These are phyloP conservation scores for Clarias gariepinus DNA, from an alignment of 2,113 vertebrate species.

Conservation along the genomic window DNA sequence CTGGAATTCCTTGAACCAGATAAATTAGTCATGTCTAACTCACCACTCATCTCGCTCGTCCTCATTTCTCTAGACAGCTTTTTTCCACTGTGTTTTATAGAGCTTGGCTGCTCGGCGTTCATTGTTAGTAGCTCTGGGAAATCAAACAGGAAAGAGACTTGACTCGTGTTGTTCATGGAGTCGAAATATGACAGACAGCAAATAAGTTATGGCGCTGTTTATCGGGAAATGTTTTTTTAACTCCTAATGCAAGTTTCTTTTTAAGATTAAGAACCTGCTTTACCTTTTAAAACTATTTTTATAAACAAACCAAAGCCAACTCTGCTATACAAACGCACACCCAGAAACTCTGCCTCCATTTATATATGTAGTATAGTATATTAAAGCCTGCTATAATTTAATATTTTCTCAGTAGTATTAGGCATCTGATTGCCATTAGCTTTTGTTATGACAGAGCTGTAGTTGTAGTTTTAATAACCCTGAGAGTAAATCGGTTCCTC, in stretches of 20 bases:
- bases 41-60: conserved; percentile 2
- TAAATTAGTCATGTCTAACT: conserved; percentile 43
- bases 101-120: conserved; percentile 38
- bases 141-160: conserved; percentile 23
- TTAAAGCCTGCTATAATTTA: conserved; percentile 32
- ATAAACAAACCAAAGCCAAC: not conserved
- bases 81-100: conserved; percentile 37
- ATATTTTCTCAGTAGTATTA: conserved; percentile 24
- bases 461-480: conserved; percentile 44
- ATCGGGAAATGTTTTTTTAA: not conserved
- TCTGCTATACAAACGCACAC: not conserved
- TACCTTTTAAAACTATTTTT: not conserved
- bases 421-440: conserved; percentile 51
- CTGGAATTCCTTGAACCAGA: conserved; percentile 31
- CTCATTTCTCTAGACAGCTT: not conserved
- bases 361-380: conserved; percentile 22
- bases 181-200: not conserved
- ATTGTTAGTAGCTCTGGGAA: conserved; percentile 36
- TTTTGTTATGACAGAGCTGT: conserved; percentile 11
- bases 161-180: conserved; percentile 14
- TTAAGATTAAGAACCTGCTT: not conserved
- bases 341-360: conserved; percentile 30
- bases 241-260: not conserved
- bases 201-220: not conserved
- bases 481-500: conserved; percentile 22